A percentile compares a stretch with the other conserved stretches of the same genome.
phyloP scores from a whole-genome alignment of 2,888 invertebrate genomes.

The Hololepta plana region DNA sequence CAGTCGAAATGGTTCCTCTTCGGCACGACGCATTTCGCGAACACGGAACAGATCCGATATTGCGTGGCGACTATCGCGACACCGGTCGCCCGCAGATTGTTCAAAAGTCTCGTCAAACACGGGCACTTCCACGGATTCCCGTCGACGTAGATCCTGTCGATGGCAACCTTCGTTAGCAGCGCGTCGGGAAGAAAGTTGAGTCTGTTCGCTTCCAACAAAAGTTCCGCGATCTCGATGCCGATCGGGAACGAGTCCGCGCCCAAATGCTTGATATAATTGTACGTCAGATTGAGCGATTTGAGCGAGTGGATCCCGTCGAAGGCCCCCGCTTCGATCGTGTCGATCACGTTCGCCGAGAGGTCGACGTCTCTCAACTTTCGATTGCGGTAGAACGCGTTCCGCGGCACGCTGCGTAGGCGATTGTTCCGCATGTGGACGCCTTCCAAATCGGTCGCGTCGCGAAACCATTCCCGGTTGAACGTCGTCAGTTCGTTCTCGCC shows the following conservation, averaged over 20 bases:
- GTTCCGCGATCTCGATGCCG: conserved; percentile 8
- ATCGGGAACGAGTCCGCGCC: conserved; percentile 12
- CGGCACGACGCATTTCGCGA: no score
- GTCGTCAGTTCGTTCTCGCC: no score
- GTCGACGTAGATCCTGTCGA: conserved; percentile 11
- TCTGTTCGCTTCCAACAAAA: conserved; percentile 13
- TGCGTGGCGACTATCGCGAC: no score
- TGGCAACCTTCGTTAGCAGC: conserved; percentile 11
- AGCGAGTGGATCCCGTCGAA: conserved; percentile 12
- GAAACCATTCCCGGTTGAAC: no score
- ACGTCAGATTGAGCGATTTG: conserved; percentile 13
- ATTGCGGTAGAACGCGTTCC: no score
- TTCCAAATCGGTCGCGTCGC: no score
- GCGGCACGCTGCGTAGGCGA: no score
- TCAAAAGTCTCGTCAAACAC: conserved; percentile 13
- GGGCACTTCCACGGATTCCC: conserved; percentile 17
- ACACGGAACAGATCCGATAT: no score
- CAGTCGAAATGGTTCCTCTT: no score
- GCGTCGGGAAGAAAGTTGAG: conserved; percentile 14
- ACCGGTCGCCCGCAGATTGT: no score
- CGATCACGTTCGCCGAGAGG: conserved; percentile 16
- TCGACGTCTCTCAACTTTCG: no score
- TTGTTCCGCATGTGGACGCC: no score
- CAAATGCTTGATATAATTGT: conserved; percentile 13
- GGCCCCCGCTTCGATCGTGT: conserved; percentile 12